Percentiles rank a stretch among this genome's conserved stretches.
phyloP scores from a whole-genome alignment of 2,113 vertebrate genomes.

The Cyprinodon brontotheroides region DNA sequence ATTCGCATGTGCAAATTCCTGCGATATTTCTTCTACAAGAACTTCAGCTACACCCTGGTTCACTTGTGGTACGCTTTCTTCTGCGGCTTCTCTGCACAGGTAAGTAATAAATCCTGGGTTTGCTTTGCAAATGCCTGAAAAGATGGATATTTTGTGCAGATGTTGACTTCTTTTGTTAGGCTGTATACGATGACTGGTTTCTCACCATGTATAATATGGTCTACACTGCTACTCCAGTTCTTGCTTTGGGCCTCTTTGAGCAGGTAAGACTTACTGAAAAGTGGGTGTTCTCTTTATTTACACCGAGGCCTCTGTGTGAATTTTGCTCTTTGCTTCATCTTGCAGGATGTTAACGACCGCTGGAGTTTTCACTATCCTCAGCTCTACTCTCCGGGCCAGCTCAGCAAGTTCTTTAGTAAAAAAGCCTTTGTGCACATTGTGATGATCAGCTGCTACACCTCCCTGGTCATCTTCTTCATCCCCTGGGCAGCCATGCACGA shows the following conservation, averaged over 20 bases:
- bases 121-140: neutral
- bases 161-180: slow-evolving; percentile 70
- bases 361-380: slow-evolving; percentile 91
- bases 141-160: neutral
- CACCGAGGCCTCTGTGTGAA: neutral
- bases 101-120: slow-evolving; percentile 47
- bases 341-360: slow-evolving; percentile 90
- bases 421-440: slow-evolving; percentile 83
- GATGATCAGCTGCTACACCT: slow-evolving; percentile 91
- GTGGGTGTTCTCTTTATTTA: neutral
- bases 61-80: slow-evolving; percentile 98
- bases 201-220: slow-evolving; percentile 93
- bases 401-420: slow-evolving; percentile 91
- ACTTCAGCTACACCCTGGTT: slow-evolving; percentile 94
- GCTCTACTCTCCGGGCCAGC: slow-evolving; percentile 90
- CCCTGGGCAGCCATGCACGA: slow-evolving; percentile 86
- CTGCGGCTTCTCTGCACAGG: slow-evolving; percentile 96
- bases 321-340: neutral
- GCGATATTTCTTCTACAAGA: slow-evolving; percentile 97
- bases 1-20: slow-evolving; percentile 97
- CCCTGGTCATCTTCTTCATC: slow-evolving; percentile 92
- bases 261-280: slow-evolving; percentile 81
- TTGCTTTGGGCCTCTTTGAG: slow-evolving; percentile 93
- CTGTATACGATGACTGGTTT: slow-evolving; percentile 95
- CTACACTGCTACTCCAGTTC: slow-evolving; percentile 91